phyloP scores from a whole-genome alignment of 2,797 vertebrate genomes.

The Meda fulgida region DNA sequence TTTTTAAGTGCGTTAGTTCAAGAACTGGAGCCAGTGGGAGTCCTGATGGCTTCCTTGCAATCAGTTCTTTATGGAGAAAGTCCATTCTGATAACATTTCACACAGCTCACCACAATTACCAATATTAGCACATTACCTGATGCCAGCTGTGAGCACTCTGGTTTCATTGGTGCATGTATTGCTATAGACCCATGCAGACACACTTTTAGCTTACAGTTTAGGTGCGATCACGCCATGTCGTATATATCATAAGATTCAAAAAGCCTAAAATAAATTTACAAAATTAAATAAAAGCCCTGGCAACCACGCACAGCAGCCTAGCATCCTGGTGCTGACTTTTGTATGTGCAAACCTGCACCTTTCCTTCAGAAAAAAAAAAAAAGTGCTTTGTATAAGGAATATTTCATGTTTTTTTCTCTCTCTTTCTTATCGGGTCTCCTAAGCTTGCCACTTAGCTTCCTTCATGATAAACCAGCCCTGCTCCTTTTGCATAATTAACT shows the following conservation, averaged over 20 bases:
- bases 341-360: neutral
- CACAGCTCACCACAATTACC: neutral
- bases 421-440: neutral
- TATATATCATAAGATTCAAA: neutral
- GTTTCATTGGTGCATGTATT: neutral
- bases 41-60: conserved; percentile 25
- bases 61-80: conserved; percentile 23
- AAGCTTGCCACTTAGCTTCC: neutral
- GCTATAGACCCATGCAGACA: neutral
- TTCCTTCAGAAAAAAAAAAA: neutral
- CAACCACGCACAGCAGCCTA: neutral
- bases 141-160: conserved; percentile 1
- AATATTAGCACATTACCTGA: conserved; percentile 10
- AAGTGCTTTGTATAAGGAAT: neutral
- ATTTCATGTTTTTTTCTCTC: neutral
- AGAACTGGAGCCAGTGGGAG: neutral
- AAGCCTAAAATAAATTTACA: neutral
- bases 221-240: neutral
- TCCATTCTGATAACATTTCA: conserved; percentile 23
- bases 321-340: neutral
- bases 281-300: too few species aligned
- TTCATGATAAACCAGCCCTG: neutral
- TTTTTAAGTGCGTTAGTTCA: conserved; percentile 25
- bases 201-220: neutral
- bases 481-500: conserved; percentile 25